phyloP scores from a whole-genome alignment of 2,113 vertebrate genomes.

The Saimiri boliviensis region DNA sequence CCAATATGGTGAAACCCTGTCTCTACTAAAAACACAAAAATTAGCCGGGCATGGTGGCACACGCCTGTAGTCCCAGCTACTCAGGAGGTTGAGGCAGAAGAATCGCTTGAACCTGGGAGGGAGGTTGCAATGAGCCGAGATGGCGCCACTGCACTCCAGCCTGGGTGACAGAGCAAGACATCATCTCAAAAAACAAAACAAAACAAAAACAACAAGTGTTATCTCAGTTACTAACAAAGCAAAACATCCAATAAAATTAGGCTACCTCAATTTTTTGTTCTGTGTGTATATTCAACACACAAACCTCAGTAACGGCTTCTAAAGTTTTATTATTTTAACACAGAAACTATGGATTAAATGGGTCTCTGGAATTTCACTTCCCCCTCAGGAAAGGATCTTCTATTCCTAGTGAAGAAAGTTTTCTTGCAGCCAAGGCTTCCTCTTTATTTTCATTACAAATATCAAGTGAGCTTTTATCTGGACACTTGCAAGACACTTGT shows the following conservation, averaged over 20 bases:
- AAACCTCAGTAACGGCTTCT: not conserved
- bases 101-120: not conserved
- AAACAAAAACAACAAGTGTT: too few species aligned
- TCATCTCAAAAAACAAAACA: too few species aligned
- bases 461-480: not conserved
- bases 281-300: not conserved
- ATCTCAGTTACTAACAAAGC: not conserved
- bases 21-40: not conserved
- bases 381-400: not conserved
- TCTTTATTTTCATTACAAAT: not conserved
- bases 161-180: too few species aligned
- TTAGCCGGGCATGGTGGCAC: not conserved
- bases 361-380: not conserved
- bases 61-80: not conserved
- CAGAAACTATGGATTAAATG: not conserved
- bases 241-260: not conserved
- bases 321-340: not conserved
- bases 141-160: too few species aligned
- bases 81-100: not conserved
- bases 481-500: not conserved
- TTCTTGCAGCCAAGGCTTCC: not conserved
- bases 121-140: too few species aligned
- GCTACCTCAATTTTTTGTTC: not conserved
- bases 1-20: not conserved
- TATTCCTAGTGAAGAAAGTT: not conserved